phyloP scores from a whole-genome alignment of 2,888 invertebrate genomes.

The Cecidostiba fungosa region DNA sequence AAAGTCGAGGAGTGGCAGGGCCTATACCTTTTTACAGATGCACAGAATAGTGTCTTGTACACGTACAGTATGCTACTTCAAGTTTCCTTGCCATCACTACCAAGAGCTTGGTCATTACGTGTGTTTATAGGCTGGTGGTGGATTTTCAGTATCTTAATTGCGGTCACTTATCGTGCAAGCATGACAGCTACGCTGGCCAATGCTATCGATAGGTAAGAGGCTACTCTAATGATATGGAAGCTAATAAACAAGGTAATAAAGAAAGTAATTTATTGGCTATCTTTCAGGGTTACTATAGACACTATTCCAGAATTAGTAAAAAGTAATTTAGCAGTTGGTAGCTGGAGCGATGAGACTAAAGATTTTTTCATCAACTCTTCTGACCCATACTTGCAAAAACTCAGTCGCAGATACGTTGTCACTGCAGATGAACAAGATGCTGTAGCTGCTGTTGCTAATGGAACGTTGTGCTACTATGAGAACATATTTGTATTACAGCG shows the following conservation, averaged over 20 bases:
- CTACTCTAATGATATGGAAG: neutral
- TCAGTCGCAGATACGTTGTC: slow-evolving; percentile 86
- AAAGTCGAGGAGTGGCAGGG: slow-evolving; percentile 76
- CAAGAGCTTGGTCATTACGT: slow-evolving; percentile 90
- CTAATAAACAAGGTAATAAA: neutral
- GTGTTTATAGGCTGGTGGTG: slow-evolving; percentile 93
- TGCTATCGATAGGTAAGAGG: slow-evolving; percentile 85
- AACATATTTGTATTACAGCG: slow-evolving; percentile 87
- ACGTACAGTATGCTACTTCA: slow-evolving; percentile 91
- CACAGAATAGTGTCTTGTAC: slow-evolving; percentile 88
- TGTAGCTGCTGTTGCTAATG: slow-evolving; percentile 86
- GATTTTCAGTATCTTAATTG: slow-evolving; percentile 90
- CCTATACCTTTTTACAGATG: slow-evolving; percentile 87
- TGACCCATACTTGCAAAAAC: slow-evolving; percentile 85
- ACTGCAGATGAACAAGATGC: slow-evolving; percentile 84
- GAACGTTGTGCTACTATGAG: slow-evolving; percentile 90
- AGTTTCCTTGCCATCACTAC: slow-evolving; percentile 89
- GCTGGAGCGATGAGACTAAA: slow-evolving; percentile 87
- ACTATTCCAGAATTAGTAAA: slow-evolving; percentile 86
- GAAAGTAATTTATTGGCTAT: neutral
- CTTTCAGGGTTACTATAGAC: slow-evolving; percentile 88
- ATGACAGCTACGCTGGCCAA: slow-evolving; percentile 92
- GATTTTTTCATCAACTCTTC: slow-evolving; percentile 87
- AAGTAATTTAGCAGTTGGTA: slow-evolving; percentile 85
- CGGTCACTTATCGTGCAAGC: slow-evolving; percentile 90